These are phyloP conservation scores for Tichodroma muraria DNA, from an alignment of 2,113 vertebrate species.

Conservation along the genomic window DNA sequence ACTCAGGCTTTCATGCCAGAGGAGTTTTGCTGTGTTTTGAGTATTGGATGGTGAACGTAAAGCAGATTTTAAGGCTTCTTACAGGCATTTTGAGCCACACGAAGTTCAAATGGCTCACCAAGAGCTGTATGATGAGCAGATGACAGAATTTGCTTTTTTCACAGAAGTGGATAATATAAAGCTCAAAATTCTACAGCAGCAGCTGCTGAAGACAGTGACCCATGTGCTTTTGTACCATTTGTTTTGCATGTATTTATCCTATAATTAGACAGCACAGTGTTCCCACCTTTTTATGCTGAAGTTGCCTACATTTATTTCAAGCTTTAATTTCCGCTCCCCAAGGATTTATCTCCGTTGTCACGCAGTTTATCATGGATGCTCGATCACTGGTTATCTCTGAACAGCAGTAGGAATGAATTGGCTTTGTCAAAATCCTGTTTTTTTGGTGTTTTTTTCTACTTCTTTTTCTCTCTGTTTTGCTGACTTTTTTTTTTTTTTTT, in stretches of 20 bases:
- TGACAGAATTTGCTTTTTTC: background rate
- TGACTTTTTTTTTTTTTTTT: background rate
- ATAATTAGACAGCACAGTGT: background rate
- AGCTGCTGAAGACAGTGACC: background rate
- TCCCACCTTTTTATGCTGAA: background rate
- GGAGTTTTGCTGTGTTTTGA: background rate
- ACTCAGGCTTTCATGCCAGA: background rate
- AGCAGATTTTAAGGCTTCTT: background rate
- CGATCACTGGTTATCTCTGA: background rate
- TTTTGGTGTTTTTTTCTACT: background rate
- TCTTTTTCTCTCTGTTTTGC: background rate
- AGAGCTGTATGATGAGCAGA: background rate
- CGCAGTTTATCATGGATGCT: background rate
- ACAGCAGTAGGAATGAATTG: background rate
- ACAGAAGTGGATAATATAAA: background rate
- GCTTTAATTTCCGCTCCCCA: background rate
- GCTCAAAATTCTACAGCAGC: background rate
- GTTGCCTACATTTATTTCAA: background rate
- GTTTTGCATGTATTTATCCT: background rate
- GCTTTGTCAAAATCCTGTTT: background rate
- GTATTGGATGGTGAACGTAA: background rate
- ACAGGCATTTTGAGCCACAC: background rate
- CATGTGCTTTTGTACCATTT: background rate
- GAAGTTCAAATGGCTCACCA: background rate
- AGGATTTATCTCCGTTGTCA: constrained; percentile 6